phyloP scores from a whole-genome alignment of 2,888 invertebrate genomes.

The Sesia bembeciformis region DNA sequence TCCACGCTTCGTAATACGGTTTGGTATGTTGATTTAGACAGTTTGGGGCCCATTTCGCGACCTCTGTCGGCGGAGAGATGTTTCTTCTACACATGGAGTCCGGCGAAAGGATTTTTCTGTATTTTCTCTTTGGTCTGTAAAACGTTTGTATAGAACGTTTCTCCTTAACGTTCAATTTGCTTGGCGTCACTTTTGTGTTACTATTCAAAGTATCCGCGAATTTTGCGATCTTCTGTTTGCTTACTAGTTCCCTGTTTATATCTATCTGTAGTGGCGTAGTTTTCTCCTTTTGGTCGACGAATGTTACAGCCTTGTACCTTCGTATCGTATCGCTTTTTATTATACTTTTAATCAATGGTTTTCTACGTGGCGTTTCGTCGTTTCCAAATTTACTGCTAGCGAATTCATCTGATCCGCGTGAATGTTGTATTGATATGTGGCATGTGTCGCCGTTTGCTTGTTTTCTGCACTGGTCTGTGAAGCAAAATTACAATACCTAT shows the following conservation, averaged over 20 bases:
- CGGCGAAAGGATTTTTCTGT: not conserved
- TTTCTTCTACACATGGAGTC: not conserved
- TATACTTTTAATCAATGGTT: slow-evolving; percentile 28
- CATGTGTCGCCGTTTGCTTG: too few relatives aligned
- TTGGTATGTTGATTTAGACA: slow-evolving; percentile 32
- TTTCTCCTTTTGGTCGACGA: slow-evolving; percentile 25
- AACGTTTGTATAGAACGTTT: not conserved
- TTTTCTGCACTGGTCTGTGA: too few relatives aligned
- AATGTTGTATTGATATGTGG: too few relatives aligned
- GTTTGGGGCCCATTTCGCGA: slow-evolving; percentile 46
- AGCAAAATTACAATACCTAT: too few relatives aligned
- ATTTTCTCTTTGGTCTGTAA: not conserved
- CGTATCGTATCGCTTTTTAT: slow-evolving; percentile 20
- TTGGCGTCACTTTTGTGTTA: slow-evolving; percentile 2
- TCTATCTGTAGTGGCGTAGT: slow-evolving; percentile 26
- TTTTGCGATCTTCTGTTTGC: slow-evolving; percentile 12
- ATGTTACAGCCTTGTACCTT: slow-evolving; percentile 40
- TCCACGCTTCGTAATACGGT: slow-evolving; percentile 60
- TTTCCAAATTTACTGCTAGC: slow-evolving; percentile 7
- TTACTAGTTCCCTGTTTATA: slow-evolving; percentile 19
- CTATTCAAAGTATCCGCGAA: slow-evolving; percentile 7
- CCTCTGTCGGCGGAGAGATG: slow-evolving; percentile 35
- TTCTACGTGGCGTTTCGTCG: slow-evolving; percentile 8
- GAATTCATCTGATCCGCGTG: not conserved
- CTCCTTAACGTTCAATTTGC: slow-evolving; percentile 7